Base-by-base conservation (phyloP, 30 jellyfish, hydroid and myxozoan species). In the Chrysaora quinquecirrha region DNA sequence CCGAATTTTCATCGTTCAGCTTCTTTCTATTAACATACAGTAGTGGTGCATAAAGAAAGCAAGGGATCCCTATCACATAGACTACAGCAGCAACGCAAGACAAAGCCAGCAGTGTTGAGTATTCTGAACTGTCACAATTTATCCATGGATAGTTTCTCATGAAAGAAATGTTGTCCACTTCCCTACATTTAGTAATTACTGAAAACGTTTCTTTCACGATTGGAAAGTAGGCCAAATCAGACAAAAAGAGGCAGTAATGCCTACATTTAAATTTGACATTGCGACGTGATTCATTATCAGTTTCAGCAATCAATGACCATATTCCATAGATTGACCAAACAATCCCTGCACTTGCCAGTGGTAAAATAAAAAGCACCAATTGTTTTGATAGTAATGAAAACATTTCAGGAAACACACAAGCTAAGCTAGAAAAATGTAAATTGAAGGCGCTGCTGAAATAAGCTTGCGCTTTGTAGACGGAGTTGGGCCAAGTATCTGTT, bases 151-250 rank as follows among this genome's bases (percentile, higher is more conserved):
- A 67, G 23, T 54, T 67, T 60, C 23, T 67, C 91, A 81, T 48
- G 48, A 67, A 67, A 7, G 84, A 67, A n/a, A 81, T 62, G 22
- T 31, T 76, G 27, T 69, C 70, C 56, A 81, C 33, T 1, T 34
- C 52, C 56, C 71, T 70, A 34, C 93, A 82, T 18, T 69, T 76
- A 43, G 48, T 43, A 30, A 82, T 43, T 3, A 82, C 74, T 10
- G 80, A 30, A 4, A 78, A 22, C n/a, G 62, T 24, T 48, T 61
- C 49, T 38, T 46, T 48, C 3, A 71, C 86, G 18, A 82, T 56
- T 0, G 93, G 93, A 47, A 82, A 82, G 78, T 82, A 82, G 31
- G 93, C 80, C 58, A 82, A 33, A 34, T 82, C 93, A 10, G 73
- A 4, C 23, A 82, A 67, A 10, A 82, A 25, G 16, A 82, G 32